Conservation (phyloP, 2,888 invertebrate genomes). For the Eulithis testata region DNA sequence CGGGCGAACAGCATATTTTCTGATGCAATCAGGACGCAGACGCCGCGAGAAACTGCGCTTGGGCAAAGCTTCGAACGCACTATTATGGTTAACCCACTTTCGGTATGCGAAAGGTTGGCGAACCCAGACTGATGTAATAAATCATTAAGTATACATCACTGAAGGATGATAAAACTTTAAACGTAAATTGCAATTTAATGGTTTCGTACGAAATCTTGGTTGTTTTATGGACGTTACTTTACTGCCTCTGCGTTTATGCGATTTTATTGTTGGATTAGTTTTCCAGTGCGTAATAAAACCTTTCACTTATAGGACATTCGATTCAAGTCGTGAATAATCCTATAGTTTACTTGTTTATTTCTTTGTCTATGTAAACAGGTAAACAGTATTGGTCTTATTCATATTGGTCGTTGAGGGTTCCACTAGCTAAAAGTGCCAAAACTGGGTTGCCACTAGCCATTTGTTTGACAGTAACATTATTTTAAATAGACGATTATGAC, state of each 20-base stretch:
- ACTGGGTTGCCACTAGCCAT: neutral
- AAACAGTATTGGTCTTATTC: too few relatives aligned
- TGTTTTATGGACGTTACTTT: constrained; percentile 32
- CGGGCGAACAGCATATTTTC: constrained; percentile 35
- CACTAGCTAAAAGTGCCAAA: too few relatives aligned
- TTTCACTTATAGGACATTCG: constrained; percentile 1
- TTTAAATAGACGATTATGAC: too few relatives aligned
- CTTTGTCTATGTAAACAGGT: too few relatives aligned
- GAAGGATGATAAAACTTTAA: constrained; percentile 39
- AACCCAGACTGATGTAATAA: constrained; percentile 55
- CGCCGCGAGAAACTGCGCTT: constrained; percentile 41
- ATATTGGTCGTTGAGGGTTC: neutral
- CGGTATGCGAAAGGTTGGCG: constrained; percentile 27
- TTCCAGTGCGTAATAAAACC: constrained; percentile 18
- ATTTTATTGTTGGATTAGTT: constrained; percentile 17
- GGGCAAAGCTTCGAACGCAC: constrained; percentile 34
- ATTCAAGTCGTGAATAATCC: neutral
- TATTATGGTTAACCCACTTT: constrained; percentile 32
- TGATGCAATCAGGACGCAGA: constrained; percentile 47
- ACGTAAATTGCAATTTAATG: constrained; percentile 44
- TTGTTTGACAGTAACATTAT: neutral
- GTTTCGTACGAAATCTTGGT: constrained; percentile 36
- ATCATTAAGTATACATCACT: constrained; percentile 50
- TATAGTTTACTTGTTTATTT: too few relatives aligned
- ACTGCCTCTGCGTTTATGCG: constrained; percentile 14